phyloP scores from a whole-genome alignment of 2,888 invertebrate genomes.

The Diaperis boleti region DNA sequence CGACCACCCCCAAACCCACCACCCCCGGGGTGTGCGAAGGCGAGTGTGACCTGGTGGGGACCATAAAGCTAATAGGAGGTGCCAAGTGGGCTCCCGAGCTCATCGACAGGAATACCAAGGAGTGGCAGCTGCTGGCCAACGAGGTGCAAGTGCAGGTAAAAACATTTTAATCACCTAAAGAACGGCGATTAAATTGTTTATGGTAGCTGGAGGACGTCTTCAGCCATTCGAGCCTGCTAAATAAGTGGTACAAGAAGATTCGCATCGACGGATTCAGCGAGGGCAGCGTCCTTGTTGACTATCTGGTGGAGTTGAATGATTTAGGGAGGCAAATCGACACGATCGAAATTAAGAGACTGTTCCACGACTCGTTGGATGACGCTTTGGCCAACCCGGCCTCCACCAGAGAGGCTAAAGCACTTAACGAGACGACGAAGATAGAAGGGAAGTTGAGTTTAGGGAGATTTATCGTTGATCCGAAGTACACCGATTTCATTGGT shows the following conservation, averaged over 20 bases:
- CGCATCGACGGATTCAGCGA: constrained; percentile 89
- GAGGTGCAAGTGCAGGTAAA: constrained; percentile 84
- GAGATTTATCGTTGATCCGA: constrained; percentile 85
- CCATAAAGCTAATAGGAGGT: constrained; percentile 85
- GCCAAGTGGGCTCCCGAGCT: constrained; percentile 88
- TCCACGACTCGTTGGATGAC: constrained; percentile 72
- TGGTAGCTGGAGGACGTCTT: constrained; percentile 87
- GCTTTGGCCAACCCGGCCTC: constrained; percentile 59
- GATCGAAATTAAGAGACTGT: constrained; percentile 76
- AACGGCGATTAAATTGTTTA: background rate
- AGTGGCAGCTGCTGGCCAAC: constrained; percentile 86
- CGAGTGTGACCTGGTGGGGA: constrained; percentile 88
- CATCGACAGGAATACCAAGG: constrained; percentile 86
- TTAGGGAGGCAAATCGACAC: constrained; percentile 79
- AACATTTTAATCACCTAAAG: background rate
- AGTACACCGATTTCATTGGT: constrained; percentile 91
- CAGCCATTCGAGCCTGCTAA: constrained; percentile 78
- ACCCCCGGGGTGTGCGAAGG: constrained; percentile 83
- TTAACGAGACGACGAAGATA: constrained; percentile 66
- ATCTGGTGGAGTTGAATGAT: constrained; percentile 85
- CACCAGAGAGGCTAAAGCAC: constrained; percentile 61
- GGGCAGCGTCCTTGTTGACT: constrained; percentile 90
- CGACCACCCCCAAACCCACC: constrained; percentile 77
- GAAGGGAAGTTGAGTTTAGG: constrained; percentile 81
- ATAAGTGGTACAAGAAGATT: constrained; percentile 86